Percentiles rank a stretch among this genome's conserved stretches.
These are phyloP conservation scores for Megalopta genalis DNA, from an alignment of 1,140 invertebrate genomes.

Conservation along the genomic window DNA sequence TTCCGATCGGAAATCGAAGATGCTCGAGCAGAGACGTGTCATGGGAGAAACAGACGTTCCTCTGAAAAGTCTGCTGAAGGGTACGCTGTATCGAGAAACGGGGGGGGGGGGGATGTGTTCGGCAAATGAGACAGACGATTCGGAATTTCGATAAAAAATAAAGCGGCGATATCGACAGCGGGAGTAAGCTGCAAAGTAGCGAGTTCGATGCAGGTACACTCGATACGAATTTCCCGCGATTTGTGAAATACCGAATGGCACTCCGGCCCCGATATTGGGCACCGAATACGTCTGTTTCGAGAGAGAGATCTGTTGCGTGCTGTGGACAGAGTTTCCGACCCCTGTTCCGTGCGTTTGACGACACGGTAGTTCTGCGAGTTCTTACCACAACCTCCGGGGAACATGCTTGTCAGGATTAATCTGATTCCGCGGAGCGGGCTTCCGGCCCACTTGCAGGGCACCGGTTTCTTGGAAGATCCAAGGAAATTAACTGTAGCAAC, in stretches of 20 bases:
- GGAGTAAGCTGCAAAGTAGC: no score
- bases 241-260: slow-evolving; percentile 16
- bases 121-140: neutral
- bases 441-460: slow-evolving; percentile 33
- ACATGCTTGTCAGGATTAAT: slow-evolving; percentile 56
- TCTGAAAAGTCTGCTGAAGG: no score
- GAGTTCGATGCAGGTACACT: neutral
- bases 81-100: no score
- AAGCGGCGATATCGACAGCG: neutral
- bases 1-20: no score
- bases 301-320: slow-evolving; percentile 26
- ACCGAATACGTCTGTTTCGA: neutral
- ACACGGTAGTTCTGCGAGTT: slow-evolving; percentile 21
- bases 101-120: no score
- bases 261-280: slow-evolving; percentile 27
- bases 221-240: neutral
- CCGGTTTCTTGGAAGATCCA: slow-evolving; percentile 41
- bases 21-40: no score
- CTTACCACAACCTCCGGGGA: slow-evolving; percentile 20
- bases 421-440: slow-evolving; percentile 23
- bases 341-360: slow-evolving; percentile 38
- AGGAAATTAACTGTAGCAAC: slow-evolving; percentile 2
- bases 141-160: neutral
- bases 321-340: slow-evolving; percentile 21
- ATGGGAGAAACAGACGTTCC: no score